Percentiles rank a stretch among this genome's conserved stretches.
These are phyloP conservation scores for Leptopilina syphax DNA, from an alignment of 2,888 invertebrate species.

Conservation along the genomic window DNA sequence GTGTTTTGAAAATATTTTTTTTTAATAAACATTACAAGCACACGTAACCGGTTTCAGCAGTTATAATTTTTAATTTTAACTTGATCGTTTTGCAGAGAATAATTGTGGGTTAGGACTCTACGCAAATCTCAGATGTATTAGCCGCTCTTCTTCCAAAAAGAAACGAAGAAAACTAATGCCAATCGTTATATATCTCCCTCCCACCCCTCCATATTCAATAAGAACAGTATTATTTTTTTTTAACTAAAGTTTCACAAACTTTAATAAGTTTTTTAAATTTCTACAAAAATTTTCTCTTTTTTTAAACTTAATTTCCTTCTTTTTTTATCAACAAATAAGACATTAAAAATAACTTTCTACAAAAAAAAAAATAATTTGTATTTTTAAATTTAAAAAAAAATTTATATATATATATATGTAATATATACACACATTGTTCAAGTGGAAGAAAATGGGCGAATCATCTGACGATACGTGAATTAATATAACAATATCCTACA, in stretches of 20 bases:
- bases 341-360: not conserved
- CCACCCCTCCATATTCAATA: too few species aligned
- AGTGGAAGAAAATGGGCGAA: conserved; percentile 22
- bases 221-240: not conserved
- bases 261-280: not conserved
- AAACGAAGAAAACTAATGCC: not conserved
- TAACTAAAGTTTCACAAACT: conserved; percentile 12
- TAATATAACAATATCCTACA: conserved; percentile 72
- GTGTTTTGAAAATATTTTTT: conserved; percentile 19
- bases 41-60: conserved; percentile 25
- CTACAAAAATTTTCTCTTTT: conserved; percentile 15
- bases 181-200: too few species aligned
- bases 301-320: not conserved
- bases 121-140: conserved; percentile 25
- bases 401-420: too few species aligned
- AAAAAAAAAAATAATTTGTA: too few species aligned
- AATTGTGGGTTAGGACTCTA: conserved; percentile 35
- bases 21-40: conserved; percentile 30
- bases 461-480: conserved; percentile 33
- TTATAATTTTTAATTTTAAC: conserved; percentile 36
- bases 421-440: too few species aligned
- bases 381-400: too few species aligned
- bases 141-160: conserved; percentile 22
- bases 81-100: conserved; percentile 39
- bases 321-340: not conserved